Conservation (phyloP, 2,113 vertebrate genomes). For the Nematolebias whitei region DNA sequence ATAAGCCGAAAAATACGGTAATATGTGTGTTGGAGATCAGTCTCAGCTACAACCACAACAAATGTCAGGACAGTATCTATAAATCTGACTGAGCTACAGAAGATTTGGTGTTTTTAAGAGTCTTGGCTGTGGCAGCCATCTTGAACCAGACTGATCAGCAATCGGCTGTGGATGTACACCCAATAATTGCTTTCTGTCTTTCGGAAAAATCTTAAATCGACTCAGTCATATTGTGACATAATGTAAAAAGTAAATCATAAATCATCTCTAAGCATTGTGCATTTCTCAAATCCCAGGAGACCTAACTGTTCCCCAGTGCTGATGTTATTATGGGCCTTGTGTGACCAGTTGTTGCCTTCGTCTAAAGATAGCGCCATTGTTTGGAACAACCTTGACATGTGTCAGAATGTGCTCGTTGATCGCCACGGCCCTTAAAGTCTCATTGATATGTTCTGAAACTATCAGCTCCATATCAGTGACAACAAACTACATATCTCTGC, state of each 20-base stretch:
- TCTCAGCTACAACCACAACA: too few relatives aligned
- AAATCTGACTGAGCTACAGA: too few relatives aligned
- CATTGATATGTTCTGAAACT: neutral
- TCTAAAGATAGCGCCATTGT: conserved; percentile 62
- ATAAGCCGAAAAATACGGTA: too few relatives aligned
- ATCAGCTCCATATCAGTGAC: conserved; percentile 24
- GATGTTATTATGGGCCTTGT: conserved; percentile 31
- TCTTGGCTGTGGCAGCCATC: too few relatives aligned
- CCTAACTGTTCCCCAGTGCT: conserved; percentile 7
- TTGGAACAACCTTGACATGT: conserved; percentile 27
- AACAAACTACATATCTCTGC: conserved; percentile 24
- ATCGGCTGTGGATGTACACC: too few relatives aligned
- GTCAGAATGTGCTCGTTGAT: conserved; percentile 37
- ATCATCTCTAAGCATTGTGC: neutral
- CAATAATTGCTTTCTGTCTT: too few relatives aligned
- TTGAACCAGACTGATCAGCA: too few relatives aligned
- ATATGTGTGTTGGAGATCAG: too few relatives aligned
- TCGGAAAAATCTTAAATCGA: too few relatives aligned
- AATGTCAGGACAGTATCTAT: too few relatives aligned
- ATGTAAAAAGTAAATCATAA: neutral
- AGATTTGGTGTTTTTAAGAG: too few relatives aligned
- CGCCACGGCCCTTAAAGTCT: conserved; percentile 36
- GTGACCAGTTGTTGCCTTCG: conserved; percentile 45
- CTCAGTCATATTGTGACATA: neutral
- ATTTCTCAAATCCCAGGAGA: conserved; percentile 12